phyloP scores from a whole-genome alignment of 2,797 vertebrate genomes.

The Yasuhikotakia modesta region DNA sequence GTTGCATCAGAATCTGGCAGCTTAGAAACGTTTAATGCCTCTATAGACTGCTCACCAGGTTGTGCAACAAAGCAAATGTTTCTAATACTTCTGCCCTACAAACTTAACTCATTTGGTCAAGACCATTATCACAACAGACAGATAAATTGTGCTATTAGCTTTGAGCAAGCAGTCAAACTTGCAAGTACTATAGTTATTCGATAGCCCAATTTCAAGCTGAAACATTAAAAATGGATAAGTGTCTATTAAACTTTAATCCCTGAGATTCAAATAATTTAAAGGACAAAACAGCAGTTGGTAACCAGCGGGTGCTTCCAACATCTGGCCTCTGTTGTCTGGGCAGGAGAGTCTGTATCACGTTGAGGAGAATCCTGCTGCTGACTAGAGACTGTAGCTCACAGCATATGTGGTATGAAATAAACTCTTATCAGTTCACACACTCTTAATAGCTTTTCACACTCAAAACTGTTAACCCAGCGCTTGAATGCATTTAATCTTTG shows the following conservation, averaged over 20 bases:
- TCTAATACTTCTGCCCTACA: not conserved
- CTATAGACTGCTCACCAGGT: not conserved
- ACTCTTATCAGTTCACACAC: not conserved
- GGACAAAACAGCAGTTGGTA: slow-evolving; percentile 41
- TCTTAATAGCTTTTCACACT: not conserved
- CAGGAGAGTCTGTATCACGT: not conserved
- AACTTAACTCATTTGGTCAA: slow-evolving; percentile 54
- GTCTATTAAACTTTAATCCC: slow-evolving; percentile 55
- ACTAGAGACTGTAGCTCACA: not conserved
- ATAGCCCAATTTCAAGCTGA: slow-evolving; percentile 38
- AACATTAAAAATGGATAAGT: slow-evolving; percentile 57
- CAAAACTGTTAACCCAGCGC: not conserved
- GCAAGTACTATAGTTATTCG: slow-evolving; percentile 47
- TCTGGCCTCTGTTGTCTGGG: not conserved
- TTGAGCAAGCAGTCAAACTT: slow-evolving; percentile 22
- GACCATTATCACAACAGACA: not conserved
- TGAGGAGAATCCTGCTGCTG: not conserved
- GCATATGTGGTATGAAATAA: slow-evolving; percentile 1
- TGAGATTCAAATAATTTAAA: slow-evolving; percentile 41
- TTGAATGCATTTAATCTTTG: not conserved
- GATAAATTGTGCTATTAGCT: not conserved
- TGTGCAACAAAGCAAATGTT: not conserved
- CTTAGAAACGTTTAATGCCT: too few relatives aligned
- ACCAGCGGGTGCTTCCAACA: slow-evolving; percentile 1
- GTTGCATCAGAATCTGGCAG: too few relatives aligned